Percentiles rank a stretch among this genome's conserved stretches.
These are phyloP conservation scores for Parapristionchus giblindavisi DNA, from an alignment of 2,888 invertebrate genomes.

Conservation along the genomic window DNA sequence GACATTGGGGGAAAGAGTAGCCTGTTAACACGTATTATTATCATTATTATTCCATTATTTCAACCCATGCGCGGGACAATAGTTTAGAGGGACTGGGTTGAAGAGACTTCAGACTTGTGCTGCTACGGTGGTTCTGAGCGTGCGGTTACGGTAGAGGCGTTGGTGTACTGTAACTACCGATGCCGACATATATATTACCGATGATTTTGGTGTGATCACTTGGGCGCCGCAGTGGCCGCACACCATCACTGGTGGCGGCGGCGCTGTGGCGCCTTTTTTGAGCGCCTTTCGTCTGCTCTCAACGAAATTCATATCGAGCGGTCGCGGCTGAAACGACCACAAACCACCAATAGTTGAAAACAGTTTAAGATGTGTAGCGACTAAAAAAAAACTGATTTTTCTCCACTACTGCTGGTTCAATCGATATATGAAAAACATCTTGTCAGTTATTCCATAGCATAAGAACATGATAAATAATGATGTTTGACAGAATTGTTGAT, in stretches of 20 bases:
- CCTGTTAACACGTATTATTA: too few relatives aligned
- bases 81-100: slow-evolving; percentile 4
- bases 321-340: slow-evolving; percentile 27
- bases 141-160: neutral
- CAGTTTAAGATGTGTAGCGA: neutral
- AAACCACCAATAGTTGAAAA: too few relatives aligned
- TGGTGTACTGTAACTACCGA: too few relatives aligned
- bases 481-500: too few relatives aligned
- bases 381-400: too few relatives aligned
- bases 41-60: slow-evolving; percentile 9
- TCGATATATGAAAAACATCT: too few relatives aligned
- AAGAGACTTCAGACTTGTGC: neutral
- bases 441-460: too few relatives aligned
- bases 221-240: slow-evolving; percentile 17
- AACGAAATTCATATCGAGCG: slow-evolving; percentile 15
- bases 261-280: neutral
- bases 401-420: too few relatives aligned
- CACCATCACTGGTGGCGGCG: neutral
- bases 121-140: slow-evolving; percentile 7
- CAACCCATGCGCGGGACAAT: slow-evolving; percentile 13
- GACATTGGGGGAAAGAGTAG: neutral
- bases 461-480: too few relatives aligned
- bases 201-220: neutral
- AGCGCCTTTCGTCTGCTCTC: slow-evolving; percentile 1
- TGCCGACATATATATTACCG: too few relatives aligned